Percentiles rank a stretch among this genome's conserved stretches.
phyloP scores from a whole-genome alignment of 2,797 vertebrate species.

The Siniperca obscura region DNA sequence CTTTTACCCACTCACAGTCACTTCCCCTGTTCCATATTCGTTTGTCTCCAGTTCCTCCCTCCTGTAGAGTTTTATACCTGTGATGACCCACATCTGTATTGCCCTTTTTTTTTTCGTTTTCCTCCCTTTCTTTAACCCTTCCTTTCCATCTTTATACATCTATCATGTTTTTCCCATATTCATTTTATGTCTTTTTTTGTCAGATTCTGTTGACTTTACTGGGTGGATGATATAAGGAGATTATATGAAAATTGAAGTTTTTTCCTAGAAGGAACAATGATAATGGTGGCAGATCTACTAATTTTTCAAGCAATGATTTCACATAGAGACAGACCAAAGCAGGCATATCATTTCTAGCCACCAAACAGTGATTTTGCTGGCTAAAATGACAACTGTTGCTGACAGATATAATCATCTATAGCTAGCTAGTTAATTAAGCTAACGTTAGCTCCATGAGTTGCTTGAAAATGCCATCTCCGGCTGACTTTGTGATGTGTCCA shows the following conservation, averaged over 20 bases:
- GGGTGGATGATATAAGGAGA: neutral
- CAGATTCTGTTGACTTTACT: neutral
- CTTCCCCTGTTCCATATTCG: neutral
- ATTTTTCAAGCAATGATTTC: too few relatives aligned
- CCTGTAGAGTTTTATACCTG: slow-evolving; percentile 19
- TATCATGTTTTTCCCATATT: neutral
- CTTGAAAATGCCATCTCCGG: neutral
- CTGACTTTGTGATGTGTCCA: neutral
- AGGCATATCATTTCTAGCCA: too few relatives aligned
- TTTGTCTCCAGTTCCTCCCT: neutral
- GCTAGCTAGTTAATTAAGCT: neutral
- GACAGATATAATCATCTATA: neutral
- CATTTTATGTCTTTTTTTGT: neutral
- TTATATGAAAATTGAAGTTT: neutral
- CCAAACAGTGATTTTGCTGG: too few relatives aligned
- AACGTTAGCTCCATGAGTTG: neutral
- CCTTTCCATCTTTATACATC: too few relatives aligned
- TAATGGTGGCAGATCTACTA: too few relatives aligned
- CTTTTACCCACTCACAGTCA: neutral
- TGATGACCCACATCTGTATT: slow-evolving; percentile 1
- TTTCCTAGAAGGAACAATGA: too few relatives aligned
- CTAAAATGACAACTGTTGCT: neutral
- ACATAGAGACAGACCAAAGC: too few relatives aligned
- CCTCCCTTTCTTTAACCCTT: neutral
- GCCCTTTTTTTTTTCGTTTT: neutral